These are phyloP conservation scores for Drosophila murphyi DNA, from an alignment of 1,140 invertebrate species.

Conservation along the genomic window DNA sequence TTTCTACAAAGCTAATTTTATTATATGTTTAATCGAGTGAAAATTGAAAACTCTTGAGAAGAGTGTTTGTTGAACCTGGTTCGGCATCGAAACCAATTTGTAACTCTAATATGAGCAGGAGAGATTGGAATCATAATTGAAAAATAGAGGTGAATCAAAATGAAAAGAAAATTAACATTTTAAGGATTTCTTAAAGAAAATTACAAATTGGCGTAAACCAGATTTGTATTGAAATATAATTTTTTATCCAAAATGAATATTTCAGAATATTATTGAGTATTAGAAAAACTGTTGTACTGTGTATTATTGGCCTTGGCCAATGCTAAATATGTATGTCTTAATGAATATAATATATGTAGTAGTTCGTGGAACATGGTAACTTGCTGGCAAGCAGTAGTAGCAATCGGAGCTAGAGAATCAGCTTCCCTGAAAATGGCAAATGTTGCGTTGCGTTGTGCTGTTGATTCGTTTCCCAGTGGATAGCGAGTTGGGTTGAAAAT, in stretches of 20 bases:
- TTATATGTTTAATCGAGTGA: not conserved
- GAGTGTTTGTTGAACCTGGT: too few species aligned
- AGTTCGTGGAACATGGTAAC: slow-evolving; percentile 66
- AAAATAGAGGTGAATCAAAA: too few species aligned
- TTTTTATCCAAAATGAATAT: too few species aligned
- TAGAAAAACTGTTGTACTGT: not conserved
- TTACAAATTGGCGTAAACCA: too few species aligned
- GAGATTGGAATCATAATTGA: too few species aligned
- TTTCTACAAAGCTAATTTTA: not conserved
- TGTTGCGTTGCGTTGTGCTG: slow-evolving; percentile 22
- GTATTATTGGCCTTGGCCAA: slow-evolving; percentile 51
- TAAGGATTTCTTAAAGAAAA: too few species aligned
- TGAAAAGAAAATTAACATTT: too few species aligned
- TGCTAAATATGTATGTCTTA: slow-evolving; percentile 35
- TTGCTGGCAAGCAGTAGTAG: slow-evolving; percentile 48
- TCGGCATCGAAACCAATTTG: too few species aligned
- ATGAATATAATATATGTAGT: not conserved
- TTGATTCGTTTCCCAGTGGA: slow-evolving; percentile 59
- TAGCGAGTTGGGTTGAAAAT: slow-evolving; percentile 78
- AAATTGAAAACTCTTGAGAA: too few species aligned
- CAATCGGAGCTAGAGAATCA: slow-evolving; percentile 31
- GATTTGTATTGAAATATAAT: too few species aligned
- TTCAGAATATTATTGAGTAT: not conserved
- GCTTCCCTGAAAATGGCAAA: slow-evolving; percentile 19
- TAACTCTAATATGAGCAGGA: too few species aligned